These are phyloP conservation scores for Leiothrix lutea DNA, from an alignment of 2,113 vertebrate species.

Conservation along the genomic window DNA sequence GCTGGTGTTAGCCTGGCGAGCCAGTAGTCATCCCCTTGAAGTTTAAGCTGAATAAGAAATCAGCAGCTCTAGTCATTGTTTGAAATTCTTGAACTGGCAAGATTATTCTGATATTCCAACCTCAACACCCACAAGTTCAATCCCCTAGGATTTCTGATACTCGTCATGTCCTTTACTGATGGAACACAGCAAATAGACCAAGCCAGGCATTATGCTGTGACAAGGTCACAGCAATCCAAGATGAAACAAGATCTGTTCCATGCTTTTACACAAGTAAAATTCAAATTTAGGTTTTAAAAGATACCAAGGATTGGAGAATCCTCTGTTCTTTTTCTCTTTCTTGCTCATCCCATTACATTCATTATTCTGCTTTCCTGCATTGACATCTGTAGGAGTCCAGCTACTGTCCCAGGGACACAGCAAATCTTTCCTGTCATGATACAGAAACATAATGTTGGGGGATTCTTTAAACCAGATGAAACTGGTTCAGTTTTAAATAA, in stretches of 20 bases:
- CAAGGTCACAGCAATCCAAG: background rate
- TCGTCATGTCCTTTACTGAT: background rate
- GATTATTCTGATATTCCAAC: background rate
- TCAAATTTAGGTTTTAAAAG: background rate
- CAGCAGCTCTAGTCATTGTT: background rate
- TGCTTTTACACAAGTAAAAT: background rate
- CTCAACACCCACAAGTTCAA: background rate
- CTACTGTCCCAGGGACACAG: background rate
- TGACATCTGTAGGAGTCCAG: background rate
- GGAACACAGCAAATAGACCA: background rate
- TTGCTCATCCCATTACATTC: background rate
- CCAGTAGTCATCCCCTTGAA: background rate
- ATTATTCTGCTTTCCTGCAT: background rate
- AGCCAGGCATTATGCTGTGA: background rate
- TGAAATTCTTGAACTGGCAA: background rate
- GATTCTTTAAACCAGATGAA: background rate
- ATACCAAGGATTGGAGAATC: background rate
- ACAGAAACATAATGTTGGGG: background rate
- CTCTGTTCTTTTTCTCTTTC: background rate
- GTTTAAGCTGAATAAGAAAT: background rate
- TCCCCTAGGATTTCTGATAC: background rate
- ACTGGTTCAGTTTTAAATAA: background rate
- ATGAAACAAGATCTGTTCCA: background rate
- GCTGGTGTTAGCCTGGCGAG: background rate
- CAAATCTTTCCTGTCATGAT: background rate